Evolutionary conservation across 2,888 invertebrate genomes (phyloP), one percentile per base, ranked within the genome.

Genomic region (Gibbula magus): DNA sequence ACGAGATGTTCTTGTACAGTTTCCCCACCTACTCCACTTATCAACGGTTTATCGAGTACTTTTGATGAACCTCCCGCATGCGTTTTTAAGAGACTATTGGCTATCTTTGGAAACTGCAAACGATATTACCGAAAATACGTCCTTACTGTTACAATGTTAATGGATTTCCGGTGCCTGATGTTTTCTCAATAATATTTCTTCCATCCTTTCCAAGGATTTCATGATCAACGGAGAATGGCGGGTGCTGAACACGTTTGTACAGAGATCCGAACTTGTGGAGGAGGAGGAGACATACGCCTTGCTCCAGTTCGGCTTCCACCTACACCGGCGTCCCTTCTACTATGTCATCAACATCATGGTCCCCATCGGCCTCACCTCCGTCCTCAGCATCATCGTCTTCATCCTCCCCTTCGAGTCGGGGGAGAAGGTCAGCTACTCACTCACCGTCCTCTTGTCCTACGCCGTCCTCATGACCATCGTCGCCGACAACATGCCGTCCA

Each of bases 311-410:
- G 78, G 78, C 73, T 67, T 86, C 16, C 66, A 70, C 22, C 52
- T 85, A 0, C 25, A 83, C 35, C 82, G 86, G 18, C 81, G 85
- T 7, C 66, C 83, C 20, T 81, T 56, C 51, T 86, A 83, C 70
- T 86, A 86, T 82, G 83, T 84, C 77, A 79, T 84, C 61, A 84
- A 84, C 53, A 84, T 86, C 39, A 73, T 86, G 78, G 78, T 86
- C 78, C 86, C 86, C 13, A 76, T 85, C 25, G 75, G 84, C 39
- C 78, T 86, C 77, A 84, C 84, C 77, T 85, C 86, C 13, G 67
- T 84, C 13, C 82, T 86, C 16, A 82, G 83, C 29, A 70, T 66
- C 4, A 29, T 86, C 29, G 84, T 84, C 25, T 86, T 86, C 78
- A 61, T 86, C 18, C 85, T 86, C 29, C 86, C 86, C 10, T 83